These are phyloP conservation scores for Tetranychus truncatus DNA, from an alignment of 2,888 invertebrate species.

Conservation along the genomic window DNA sequence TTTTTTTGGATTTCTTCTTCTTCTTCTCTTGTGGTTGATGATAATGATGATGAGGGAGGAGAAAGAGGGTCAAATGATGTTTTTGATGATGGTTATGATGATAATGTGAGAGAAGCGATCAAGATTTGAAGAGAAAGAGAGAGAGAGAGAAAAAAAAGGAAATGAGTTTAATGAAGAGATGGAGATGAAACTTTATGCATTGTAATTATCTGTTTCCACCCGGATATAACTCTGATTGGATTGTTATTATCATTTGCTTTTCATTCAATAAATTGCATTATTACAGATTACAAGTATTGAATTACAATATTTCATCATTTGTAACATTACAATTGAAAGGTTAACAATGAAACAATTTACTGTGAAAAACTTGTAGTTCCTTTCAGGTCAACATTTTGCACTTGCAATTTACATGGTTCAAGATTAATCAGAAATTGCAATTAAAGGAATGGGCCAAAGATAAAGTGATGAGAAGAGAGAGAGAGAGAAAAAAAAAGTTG, in stretches of 20 bases:
- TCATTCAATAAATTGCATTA: neutral
- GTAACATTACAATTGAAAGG: no score
- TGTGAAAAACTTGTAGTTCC: no score
- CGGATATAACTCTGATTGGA: neutral
- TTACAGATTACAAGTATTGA: no score
- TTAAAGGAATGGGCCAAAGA: neutral
- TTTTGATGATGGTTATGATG: neutral
- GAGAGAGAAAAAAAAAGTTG: no score
- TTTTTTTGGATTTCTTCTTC: no score
- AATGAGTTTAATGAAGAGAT: neutral
- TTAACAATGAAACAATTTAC: no score
- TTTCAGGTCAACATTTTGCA: no score
- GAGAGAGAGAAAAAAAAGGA: neutral
- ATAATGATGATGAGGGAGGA: neutral
- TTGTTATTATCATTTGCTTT: neutral
- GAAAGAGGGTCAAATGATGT: no score
- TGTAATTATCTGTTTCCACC: conserved; percentile 3
- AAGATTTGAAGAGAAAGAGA: neutral
- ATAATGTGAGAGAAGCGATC: neutral
- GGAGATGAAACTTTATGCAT: conserved; percentile 1
- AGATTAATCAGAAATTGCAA: no score
- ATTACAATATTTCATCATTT: no score
- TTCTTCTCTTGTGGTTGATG: neutral
- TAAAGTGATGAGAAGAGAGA: neutral
- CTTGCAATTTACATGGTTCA: no score